A percentile compares a stretch with the other conserved stretches of the same genome.
phyloP scores from a whole-genome alignment of 2,888 invertebrate species.

The Hemistola chrysoprasaria region DNA sequence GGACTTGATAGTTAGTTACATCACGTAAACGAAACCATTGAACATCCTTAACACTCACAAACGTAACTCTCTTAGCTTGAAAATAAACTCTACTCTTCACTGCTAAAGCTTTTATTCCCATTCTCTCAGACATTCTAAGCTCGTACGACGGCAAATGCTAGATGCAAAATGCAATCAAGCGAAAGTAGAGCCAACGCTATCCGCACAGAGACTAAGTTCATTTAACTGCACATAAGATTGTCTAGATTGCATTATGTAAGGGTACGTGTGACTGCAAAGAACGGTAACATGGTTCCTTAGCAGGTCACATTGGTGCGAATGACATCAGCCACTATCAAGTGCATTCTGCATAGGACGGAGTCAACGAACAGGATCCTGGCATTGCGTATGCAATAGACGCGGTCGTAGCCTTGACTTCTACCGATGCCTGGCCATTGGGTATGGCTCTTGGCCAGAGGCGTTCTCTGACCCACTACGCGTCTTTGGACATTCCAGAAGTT shows the following conservation, averaged over 20 bases:
- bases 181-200: slow-evolving; percentile 63
- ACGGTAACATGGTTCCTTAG: slow-evolving; percentile 75
- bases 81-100: slow-evolving; percentile 36
- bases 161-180: slow-evolving; percentile 50
- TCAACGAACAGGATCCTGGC: slow-evolving; percentile 72
- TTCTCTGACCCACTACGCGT: slow-evolving; percentile 65
- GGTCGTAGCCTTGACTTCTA: slow-evolving; percentile 68
- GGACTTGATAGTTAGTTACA: slow-evolving; percentile 71
- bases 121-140: slow-evolving; percentile 33
- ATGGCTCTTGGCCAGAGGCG: slow-evolving; percentile 68
- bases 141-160: slow-evolving; percentile 46
- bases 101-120: slow-evolving; percentile 46
- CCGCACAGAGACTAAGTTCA: slow-evolving; percentile 56
- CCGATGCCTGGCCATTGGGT: slow-evolving; percentile 33
- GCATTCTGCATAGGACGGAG: slow-evolving; percentile 60
- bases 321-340: slow-evolving; percentile 75
- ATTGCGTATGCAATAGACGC: slow-evolving; percentile 72
- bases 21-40: slow-evolving; percentile 71
- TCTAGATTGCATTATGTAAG: slow-evolving; percentile 74
- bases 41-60: slow-evolving; percentile 42
- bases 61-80: slow-evolving; percentile 22
- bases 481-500: slow-evolving; percentile 49
- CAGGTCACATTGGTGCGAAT: slow-evolving; percentile 75
- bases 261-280: slow-evolving; percentile 65
- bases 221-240: slow-evolving; percentile 51